These are phyloP conservation scores for Macrosteles quadrilineatus DNA, from an alignment of 1,140 invertebrate species.

Conservation along the genomic window DNA sequence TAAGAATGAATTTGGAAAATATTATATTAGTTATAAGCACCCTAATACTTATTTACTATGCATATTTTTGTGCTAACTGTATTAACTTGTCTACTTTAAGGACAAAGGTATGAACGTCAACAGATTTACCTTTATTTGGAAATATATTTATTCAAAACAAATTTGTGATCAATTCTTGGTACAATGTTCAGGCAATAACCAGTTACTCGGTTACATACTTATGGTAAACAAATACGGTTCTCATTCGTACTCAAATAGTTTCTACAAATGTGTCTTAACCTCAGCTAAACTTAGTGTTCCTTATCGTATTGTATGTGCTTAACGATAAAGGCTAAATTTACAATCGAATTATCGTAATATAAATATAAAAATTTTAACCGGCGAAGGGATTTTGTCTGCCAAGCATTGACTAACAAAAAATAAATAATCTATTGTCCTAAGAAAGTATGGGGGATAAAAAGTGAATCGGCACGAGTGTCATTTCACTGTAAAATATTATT, in stretches of 20 bases:
- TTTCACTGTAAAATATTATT: conserved; percentile 6
- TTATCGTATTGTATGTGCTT: conserved; percentile 4
- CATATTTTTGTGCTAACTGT: no score
- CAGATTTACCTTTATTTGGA: no score
- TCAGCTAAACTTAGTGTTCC: neutral
- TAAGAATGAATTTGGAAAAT: no score
- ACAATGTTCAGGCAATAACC: conserved; percentile 6
- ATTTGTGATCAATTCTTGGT: conserved; percentile 5
- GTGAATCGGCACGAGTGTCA: neutral
- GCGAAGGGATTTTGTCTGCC: neutral
- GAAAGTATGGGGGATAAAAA: neutral
- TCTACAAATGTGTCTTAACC: conserved; percentile 12
- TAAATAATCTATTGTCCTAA: neutral
- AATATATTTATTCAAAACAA: conserved; percentile 26
- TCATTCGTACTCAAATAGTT: conserved; percentile 7
- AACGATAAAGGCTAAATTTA: conserved; percentile 10
- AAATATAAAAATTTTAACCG: conserved; percentile 19
- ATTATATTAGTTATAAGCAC: no score
- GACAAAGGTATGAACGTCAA: no score
- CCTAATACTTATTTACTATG: no score
- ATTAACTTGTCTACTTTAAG: no score
- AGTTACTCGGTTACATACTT: neutral
- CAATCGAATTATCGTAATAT: conserved; percentile 11
- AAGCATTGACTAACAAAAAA: neutral
- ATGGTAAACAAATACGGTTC: neutral